Conservation (phyloP, 2,797 vertebrate genomes). For the Sebastes alutus region DNA sequence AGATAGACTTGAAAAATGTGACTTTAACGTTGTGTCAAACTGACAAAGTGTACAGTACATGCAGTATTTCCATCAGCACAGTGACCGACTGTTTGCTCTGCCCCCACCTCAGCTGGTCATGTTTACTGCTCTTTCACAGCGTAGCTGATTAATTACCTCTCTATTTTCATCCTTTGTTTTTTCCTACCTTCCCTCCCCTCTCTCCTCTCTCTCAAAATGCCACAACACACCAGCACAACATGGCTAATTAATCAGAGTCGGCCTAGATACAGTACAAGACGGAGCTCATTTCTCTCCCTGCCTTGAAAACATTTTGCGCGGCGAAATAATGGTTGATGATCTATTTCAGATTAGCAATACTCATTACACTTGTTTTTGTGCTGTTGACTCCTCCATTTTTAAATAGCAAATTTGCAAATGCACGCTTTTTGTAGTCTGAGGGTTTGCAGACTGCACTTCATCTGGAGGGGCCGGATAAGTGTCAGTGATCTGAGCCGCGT, state of each 20-base stretch:
- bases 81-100: slow-evolving; percentile 33
- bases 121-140: slow-evolving; percentile 64
- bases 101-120: slow-evolving; percentile 34
- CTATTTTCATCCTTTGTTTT: slow-evolving; percentile 69
- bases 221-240: slow-evolving; percentile 74
- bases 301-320: slow-evolving; percentile 41
- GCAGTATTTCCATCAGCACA: slow-evolving; percentile 22
- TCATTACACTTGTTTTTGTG: slow-evolving; percentile 69
- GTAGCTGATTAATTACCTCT: slow-evolving; percentile 82
- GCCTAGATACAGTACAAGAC: slow-evolving; percentile 75
- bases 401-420: slow-evolving; percentile 45
- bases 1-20: neutral
- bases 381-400: slow-evolving; percentile 51
- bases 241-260: slow-evolving; percentile 84
- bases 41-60: slow-evolving; percentile 1
- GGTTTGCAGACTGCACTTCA: slow-evolving; percentile 49
- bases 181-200: neutral
- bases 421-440: slow-evolving; percentile 16
- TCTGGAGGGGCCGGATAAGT: slow-evolving; percentile 63
- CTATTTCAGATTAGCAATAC: slow-evolving; percentile 59
- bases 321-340: slow-evolving; percentile 65
- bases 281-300: slow-evolving; percentile 53
- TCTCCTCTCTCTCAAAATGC: slow-evolving; percentile 65
- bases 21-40: neutral
- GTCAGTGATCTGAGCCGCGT: slow-evolving; percentile 62